These are phyloP conservation scores for Patiria pectinifera DNA, from an alignment of 53 echinoderm and acorn worm species.

Conservation along the genomic window DNA sequence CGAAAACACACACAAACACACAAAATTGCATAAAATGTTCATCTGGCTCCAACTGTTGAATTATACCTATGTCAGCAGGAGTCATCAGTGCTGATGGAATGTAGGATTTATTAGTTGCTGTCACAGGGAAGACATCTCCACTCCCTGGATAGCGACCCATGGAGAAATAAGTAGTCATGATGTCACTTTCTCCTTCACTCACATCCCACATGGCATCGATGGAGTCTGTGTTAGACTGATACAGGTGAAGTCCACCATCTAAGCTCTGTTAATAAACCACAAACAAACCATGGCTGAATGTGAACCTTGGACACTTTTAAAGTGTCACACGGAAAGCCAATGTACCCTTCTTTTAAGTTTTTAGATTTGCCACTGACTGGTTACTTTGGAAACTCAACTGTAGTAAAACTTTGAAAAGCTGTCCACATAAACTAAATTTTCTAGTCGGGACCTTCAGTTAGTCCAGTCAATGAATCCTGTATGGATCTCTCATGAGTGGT, in stretches of 20 bases:
- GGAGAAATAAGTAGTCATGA: conserved; percentile 27
- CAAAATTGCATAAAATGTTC: too few relatives aligned
- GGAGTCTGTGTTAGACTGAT: conserved; percentile 24
- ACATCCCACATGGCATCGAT: conserved; percentile 35
- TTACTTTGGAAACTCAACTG: too few relatives aligned
- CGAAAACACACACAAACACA: too few relatives aligned
- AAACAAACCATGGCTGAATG: not conserved
- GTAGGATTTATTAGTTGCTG: conserved; percentile 17
- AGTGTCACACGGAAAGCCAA: too few relatives aligned
- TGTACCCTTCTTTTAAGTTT: too few relatives aligned
- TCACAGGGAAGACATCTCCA: conserved; percentile 17
- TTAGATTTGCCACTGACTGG: too few relatives aligned
- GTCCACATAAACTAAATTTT: too few relatives aligned
- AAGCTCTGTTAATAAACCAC: not conserved
- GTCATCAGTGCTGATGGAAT: not conserved
- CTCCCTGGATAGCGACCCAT: conserved; percentile 39
- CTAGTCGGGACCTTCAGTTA: too few relatives aligned
- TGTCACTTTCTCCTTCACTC: not conserved
- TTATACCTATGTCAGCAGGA: conserved; percentile 7
- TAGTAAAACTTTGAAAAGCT: too few relatives aligned
- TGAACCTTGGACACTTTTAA: too few relatives aligned
- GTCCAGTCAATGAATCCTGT: too few relatives aligned
- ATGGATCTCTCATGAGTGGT: too few relatives aligned
- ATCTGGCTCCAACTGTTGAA: not conserved
- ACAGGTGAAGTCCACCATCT: conserved; percentile 21